phyloP scores from a whole-genome alignment of 35 echinoderm and acorn worm genomes.

The Ophiothrix spiculata region DNA sequence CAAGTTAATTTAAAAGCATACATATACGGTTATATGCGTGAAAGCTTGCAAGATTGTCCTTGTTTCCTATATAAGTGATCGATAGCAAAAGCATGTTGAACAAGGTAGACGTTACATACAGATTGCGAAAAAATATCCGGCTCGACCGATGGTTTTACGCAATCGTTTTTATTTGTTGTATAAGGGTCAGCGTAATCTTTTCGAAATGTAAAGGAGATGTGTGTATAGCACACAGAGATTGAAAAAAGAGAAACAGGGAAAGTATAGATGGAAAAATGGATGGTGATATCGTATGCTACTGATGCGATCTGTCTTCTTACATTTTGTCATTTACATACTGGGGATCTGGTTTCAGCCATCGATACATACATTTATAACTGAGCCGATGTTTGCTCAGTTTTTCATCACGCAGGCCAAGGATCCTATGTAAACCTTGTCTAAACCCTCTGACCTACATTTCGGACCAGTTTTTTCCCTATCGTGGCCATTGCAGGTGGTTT shows the following conservation, averaged over 20 bases:
- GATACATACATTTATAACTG: constrained; percentile 13
- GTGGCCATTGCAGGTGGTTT: too few relatives aligned
- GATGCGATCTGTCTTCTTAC: constrained; percentile 10
- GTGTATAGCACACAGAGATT: neutral
- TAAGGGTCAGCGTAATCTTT: constrained; percentile 10
- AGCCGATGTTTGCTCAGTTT: constrained; percentile 7
- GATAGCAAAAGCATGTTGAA: constrained; percentile 12
- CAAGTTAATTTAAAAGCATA: too few relatives aligned
- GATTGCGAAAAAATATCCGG: constrained; percentile 7
- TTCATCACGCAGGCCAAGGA: neutral
- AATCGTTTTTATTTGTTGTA: neutral
- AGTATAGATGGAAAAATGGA: neutral
- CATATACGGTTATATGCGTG: too few relatives aligned
- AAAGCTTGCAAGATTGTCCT: constrained; percentile 11
- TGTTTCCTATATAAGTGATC: neutral
- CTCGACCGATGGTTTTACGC: neutral
- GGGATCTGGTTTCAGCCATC: constrained; percentile 7
- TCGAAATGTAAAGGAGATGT: neutral
- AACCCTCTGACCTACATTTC: too few relatives aligned
- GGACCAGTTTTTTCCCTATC: too few relatives aligned
- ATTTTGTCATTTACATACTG: constrained; percentile 13
- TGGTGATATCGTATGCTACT: constrained; percentile 11
- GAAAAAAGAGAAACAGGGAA: neutral
- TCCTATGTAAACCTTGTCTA: constrained; percentile 10
- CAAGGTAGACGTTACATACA: neutral